phyloP scores from a whole-genome alignment of 2,113 vertebrate species.

The Callorhinus ursinus region DNA sequence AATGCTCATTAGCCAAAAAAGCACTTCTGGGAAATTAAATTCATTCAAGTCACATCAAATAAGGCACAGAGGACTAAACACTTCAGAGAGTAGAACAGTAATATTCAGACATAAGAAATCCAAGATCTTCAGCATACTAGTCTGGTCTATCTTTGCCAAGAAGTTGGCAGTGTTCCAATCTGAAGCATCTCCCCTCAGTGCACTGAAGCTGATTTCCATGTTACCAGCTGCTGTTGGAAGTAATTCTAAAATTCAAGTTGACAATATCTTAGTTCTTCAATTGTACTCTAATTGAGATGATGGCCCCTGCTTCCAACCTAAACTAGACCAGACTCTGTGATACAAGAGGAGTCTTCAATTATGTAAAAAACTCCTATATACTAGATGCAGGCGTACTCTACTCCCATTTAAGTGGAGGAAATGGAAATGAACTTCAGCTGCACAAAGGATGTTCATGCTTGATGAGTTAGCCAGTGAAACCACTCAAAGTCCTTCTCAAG shows the following conservation, averaged over 20 bases:
- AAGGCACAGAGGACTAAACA: constrained; percentile 27
- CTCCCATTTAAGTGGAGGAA: not conserved
- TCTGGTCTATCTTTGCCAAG: constrained; percentile 1
- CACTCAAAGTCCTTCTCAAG: not conserved
- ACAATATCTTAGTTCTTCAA: constrained; percentile 23
- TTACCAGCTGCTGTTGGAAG: not conserved
- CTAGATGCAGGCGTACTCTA: not conserved
- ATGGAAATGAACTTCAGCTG: not conserved
- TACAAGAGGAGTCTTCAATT: not conserved
- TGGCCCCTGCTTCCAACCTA: not conserved
- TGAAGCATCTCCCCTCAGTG: not conserved
- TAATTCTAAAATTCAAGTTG: constrained; percentile 29
- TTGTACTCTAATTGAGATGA: not conserved
- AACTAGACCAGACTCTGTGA: not conserved
- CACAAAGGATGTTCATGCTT: not conserved
- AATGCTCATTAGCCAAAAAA: constrained; percentile 41
- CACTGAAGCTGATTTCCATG: not conserved
- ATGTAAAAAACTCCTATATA: not conserved
- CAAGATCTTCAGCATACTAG: not conserved
- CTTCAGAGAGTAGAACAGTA: constrained; percentile 43
- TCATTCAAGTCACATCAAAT: constrained; percentile 32
- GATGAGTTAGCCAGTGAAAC: not conserved
- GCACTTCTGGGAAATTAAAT: constrained; percentile 67
- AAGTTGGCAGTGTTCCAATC: not conserved
- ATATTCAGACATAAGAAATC: constrained; percentile 21